Evolutionary conservation across 1,140 invertebrate genomes (phyloP), one percentile per base, ranked within the genome.

Genomic region (Epicauta chinensis): DNA sequence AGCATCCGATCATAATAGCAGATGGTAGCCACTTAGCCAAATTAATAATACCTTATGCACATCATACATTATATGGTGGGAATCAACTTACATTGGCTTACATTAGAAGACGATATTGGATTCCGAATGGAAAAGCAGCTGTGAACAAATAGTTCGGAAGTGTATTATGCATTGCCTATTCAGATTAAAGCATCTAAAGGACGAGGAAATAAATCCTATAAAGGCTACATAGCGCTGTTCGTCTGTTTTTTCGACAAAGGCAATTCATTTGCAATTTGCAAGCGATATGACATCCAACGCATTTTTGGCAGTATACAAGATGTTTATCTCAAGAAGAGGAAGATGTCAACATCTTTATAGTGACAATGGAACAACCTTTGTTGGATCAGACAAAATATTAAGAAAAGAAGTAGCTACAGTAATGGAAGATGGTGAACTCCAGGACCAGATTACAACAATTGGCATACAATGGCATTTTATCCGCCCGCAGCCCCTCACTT

Each of bases 301-400:
- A 15, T 71, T 64, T 49, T 29, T 69, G 16, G 37, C 54, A 14
- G 54, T 55, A 10, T 55, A 66, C 9, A 55, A 55, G 41, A 35
- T 64, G 17, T 69, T 71, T 49, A 55, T 67, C 9, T 51, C 59
- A 1, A 29, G 62, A 39, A 16, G 60, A 34, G 63, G 63, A 12
- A 17, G 13, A 5, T 39, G 31, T 34, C 2, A 12, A 11, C 31
- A 34, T 9, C 3, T 34, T 34, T 34, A 34, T 9, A 59, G 51
- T 9, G 66, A 73, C 42, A 60, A 66, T 38, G 67, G 61, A 0
- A 61, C 45, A n/a, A 64, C 60, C n/a, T 67, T 70, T 39, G 52
- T 62, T 4, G 56, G 63, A n/a, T 2, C 17, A 3, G 17, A 23
- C n/a, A n/a, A n/a, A n/a, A n/a, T n/a, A n/a, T n/a, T n/a, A n/a